Base-by-base conservation (phyloP, 1,140 invertebrate species). In the Schmidtea mediterranea region DNA sequence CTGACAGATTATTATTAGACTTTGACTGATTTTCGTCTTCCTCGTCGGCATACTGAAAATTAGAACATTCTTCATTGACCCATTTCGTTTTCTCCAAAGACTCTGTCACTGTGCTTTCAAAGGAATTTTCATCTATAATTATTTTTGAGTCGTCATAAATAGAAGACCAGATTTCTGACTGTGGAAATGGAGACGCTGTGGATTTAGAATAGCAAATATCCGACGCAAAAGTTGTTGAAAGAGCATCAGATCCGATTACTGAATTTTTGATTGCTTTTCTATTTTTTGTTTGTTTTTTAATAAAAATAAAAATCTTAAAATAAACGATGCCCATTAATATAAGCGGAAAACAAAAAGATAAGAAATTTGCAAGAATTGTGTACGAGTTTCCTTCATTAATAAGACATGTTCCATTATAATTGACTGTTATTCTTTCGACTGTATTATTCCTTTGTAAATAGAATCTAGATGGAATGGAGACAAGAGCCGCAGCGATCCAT, bases 281-380 rank as follows among this genome's bases (percentile, higher is more conserved):
- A 41, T 58, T 58, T 2, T 61, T 53, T 38, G 65, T 65, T 16
- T 63, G 45, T 16, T 55, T 55, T 5, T 58, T 60, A 2, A 69
- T 70, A 1, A 69, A 63, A 40, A 57, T 52, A 61, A 63, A 72
- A 46, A 92, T 90, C 65, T 79, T 80, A 77, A 80, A 87, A 67
- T 94, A 92, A 2, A 90, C 72, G 22, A 82, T 74, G 23, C 90
- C 75, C 56, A 92, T 90, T 9, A 89, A 78, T 40, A 80, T 69
- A 12, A 89, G 71, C 3, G 86, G 86, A 50, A 89, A 74, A 68
- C 92, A 95, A 66, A 95, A 97, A n/a, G 86, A 83, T 51, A 68
- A 61, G 15, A 71, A 55, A 15, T 69, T 71, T 55, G 76, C 77
- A 57, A 62, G 63, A 56, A 72, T 68, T 60, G 75, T 73, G 59